A percentile compares a stretch with the other conserved stretches of the same genome.
Conservation (phyloP, 2,888 invertebrate species). For the Petrolisthes manimaculis region DNA sequence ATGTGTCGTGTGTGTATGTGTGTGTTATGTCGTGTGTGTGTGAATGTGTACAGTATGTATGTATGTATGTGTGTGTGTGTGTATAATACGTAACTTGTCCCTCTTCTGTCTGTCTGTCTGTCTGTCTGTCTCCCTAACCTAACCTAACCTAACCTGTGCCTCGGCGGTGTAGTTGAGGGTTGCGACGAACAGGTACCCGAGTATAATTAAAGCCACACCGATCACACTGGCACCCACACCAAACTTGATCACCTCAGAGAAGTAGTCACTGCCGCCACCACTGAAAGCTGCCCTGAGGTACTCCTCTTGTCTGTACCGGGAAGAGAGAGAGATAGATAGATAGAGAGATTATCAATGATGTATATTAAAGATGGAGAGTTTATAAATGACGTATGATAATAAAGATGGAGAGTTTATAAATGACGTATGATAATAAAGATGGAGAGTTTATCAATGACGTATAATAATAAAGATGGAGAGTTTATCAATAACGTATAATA, state of each 20-base stretch:
- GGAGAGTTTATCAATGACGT: too few species aligned
- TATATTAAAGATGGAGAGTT: too few species aligned
- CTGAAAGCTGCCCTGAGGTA: conserved; percentile 3
- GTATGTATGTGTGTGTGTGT: not conserved
- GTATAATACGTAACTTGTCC: not conserved
- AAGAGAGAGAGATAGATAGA: not conserved
- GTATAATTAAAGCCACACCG: conserved; percentile 75
- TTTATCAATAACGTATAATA: too few species aligned
- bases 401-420: too few species aligned
- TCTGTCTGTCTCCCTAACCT: not conserved
- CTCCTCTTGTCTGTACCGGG: conserved; percentile 26
- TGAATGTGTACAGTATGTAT: too few species aligned
- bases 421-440: too few species aligned
- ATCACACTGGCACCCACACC: conserved; percentile 71
- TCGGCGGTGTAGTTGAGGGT: conserved; percentile 77
- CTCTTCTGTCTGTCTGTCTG: conserved; percentile 3
- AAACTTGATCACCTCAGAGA: conserved; percentile 41
- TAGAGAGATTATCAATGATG: not conserved
- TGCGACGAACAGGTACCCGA: conserved; percentile 76
- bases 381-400: too few species aligned
- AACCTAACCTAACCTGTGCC: conserved; percentile 74
- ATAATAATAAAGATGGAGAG: too few species aligned
- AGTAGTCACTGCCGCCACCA: conserved; percentile 34
- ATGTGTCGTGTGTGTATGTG: too few species aligned
- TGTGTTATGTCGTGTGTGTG: too few species aligned